Percentiles rank a stretch among this genome's conserved stretches.
These are phyloP conservation scores for Candidula unifasciata DNA, from an alignment of 2,888 invertebrate species.

Conservation along the genomic window DNA sequence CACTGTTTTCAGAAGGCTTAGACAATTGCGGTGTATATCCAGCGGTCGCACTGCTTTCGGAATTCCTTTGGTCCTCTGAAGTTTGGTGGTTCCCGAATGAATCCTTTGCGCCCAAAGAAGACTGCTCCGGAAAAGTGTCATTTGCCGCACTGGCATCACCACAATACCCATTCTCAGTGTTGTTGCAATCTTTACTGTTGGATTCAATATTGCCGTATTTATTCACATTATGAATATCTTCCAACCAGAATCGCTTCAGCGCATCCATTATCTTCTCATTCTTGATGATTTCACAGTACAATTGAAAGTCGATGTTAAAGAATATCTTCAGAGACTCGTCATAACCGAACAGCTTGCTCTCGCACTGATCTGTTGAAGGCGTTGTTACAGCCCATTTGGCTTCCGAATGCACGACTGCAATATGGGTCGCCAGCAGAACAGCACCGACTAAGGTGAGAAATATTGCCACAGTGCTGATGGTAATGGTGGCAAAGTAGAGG, in stretches of 20 bases:
- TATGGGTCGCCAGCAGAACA: conserved; percentile 9
- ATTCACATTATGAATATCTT: neutral
- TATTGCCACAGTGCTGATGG: conserved; percentile 33
- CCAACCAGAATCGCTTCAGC: neutral
- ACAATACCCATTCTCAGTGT: neutral
- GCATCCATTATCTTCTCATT: conserved; percentile 19
- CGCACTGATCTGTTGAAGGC: neutral
- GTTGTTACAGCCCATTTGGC: neutral
- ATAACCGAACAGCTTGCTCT: neutral
- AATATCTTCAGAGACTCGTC: conserved; percentile 16
- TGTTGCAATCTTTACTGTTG: neutral
- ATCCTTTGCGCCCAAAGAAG: neutral
- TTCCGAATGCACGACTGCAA: neutral
- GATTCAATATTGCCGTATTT: neutral
- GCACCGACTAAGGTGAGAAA: conserved; percentile 38
- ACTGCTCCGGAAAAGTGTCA: too few species aligned
- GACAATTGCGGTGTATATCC: neutral
- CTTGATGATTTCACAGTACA: conserved; percentile 23
- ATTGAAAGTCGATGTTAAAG: conserved; percentile 5
- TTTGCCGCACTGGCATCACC: neutral
- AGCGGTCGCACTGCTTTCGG: neutral
- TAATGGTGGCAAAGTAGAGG: conserved; percentile 38
- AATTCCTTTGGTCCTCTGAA: neutral
- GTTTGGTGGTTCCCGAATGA: neutral
- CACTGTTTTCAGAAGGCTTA: neutral